Percentiles rank a stretch among this genome's conserved stretches.
Conservation (phyloP, 92 coral and sea anemone species). For the Diadumene lineata region DNA sequence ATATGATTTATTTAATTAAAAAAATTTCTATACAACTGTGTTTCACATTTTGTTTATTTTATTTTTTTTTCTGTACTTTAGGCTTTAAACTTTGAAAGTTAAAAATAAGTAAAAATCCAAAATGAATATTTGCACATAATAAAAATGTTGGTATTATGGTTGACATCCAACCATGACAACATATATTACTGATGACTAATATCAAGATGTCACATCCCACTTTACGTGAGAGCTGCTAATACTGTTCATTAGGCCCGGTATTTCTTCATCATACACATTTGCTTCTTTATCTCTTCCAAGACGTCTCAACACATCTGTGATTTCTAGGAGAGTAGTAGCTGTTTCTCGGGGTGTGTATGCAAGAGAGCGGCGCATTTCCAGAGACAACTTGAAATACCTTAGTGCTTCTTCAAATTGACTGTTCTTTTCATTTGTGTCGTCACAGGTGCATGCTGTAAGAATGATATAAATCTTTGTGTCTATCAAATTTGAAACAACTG, state of each 20-base stretch:
- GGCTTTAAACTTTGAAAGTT: no score
- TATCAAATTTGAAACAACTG: neutral
- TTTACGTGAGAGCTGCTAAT: neutral
- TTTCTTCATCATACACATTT: neutral
- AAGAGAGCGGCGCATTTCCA: constrained; percentile 24
- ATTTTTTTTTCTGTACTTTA: no score
- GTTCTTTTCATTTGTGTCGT: neutral
- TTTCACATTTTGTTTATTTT: no score
- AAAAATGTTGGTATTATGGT: no score
- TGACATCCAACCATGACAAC: no score
- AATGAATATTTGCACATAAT: no score
- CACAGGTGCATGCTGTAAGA: neutral
- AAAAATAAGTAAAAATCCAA: no score
- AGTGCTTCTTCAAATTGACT: constrained; percentile 9
- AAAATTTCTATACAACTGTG: no score
- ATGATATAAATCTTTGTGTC: no score
- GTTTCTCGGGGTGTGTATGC: constrained; percentile 28
- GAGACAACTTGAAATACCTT: neutral
- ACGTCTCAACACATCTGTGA: constrained; percentile 6
- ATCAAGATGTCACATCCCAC: no score
- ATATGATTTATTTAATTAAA: no score
- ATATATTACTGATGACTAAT: no score
- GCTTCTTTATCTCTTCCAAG: constrained; percentile 29
- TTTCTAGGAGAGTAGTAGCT: constrained; percentile 10
- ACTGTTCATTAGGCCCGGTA: neutral